Base-by-base conservation (phyloP, 2,797 vertebrate genomes). In the Mareca strepera region DNA sequence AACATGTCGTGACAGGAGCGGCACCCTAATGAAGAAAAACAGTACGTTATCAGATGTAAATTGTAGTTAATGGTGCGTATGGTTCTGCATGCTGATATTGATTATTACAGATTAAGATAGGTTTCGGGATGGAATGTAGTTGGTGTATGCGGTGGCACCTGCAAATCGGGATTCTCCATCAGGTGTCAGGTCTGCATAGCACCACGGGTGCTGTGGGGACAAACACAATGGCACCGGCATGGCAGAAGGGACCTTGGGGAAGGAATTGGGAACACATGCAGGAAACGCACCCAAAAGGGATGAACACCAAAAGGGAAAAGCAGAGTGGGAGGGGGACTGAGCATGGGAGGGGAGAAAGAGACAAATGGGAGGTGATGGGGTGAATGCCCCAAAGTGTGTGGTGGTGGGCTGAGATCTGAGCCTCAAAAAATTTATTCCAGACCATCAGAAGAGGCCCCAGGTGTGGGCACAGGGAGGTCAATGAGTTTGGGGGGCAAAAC, bases 1-100 rank as follows among this genome's bases (percentile, higher is more conserved):
- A 72, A 18, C 33, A n/a, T 0, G 0, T n/a, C 4, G 3, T 72
- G 86, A 35, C 0, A 4, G 66, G 66, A 84, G 17, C 8, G 0
- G 35, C 39, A 43, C 56, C 13, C 28, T 93, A 89, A 94, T 84
- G 88, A 94, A 93, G 94, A 84, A 90, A 92, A 95, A 31, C 46
- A 96, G 59, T 31, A 9, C 69, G 81, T 94, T 96, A 95, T 92
- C 72, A 83, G 44, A 87, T 70, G 64, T 46, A 92, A 95, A 95
- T 91, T 69, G 81, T 26, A 94, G 74, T 33, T 92, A 92, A 92
- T 92, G 77, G 79, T 94, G 63, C 86, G 80, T 93, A 76, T 55
- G 69, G 77, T 63, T 94, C 88, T 86, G 74, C 82, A 74, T 33
- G 55, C 84, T 95, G 81, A 56, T 77, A 68, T 92, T 87, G 93